Conservation (phyloP, 2,797 vertebrate genomes). For the Alauda arvensis region DNA sequence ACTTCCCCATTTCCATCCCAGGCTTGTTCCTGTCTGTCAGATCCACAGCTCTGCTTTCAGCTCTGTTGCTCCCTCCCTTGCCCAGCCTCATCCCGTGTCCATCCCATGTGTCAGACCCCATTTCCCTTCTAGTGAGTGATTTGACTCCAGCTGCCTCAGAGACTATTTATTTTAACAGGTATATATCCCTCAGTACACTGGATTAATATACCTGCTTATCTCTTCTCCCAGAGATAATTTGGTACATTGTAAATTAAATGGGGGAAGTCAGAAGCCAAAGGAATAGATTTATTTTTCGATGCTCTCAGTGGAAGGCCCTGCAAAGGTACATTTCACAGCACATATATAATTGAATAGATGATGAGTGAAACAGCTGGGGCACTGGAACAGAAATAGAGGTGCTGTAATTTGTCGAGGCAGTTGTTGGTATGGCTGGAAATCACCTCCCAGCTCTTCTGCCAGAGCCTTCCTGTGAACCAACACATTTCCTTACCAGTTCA, state of each 20-base stretch:
- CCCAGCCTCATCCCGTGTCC: not conserved
- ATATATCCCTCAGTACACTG: not conserved
- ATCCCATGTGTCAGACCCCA: not conserved
- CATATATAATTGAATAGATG: not conserved
- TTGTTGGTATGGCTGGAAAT: not conserved
- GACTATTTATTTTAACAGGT: slow-evolving; percentile 5
- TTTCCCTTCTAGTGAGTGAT: not conserved
- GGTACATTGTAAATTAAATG: slow-evolving; percentile 11
- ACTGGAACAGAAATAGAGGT: not conserved
- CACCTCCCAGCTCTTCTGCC: not conserved
- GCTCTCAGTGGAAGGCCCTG: slow-evolving; percentile 5
- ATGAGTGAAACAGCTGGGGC: not conserved
- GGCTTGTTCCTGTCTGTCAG: not conserved
- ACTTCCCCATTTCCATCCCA: not conserved
- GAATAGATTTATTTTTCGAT: not conserved
- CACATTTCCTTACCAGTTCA: not conserved
- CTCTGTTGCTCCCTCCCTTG: not conserved
- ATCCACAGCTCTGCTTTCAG: not conserved
- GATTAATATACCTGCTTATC: slow-evolving; percentile 27
- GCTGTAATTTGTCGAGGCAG: not conserved
- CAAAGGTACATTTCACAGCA: not conserved
- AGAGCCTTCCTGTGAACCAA: not conserved
- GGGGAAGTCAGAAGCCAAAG: slow-evolving; percentile 11
- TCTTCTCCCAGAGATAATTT: slow-evolving; percentile 21
- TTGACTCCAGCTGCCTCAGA: not conserved